phyloP scores from a whole-genome alignment of 2,797 vertebrate species.

The Mus caroli region DNA sequence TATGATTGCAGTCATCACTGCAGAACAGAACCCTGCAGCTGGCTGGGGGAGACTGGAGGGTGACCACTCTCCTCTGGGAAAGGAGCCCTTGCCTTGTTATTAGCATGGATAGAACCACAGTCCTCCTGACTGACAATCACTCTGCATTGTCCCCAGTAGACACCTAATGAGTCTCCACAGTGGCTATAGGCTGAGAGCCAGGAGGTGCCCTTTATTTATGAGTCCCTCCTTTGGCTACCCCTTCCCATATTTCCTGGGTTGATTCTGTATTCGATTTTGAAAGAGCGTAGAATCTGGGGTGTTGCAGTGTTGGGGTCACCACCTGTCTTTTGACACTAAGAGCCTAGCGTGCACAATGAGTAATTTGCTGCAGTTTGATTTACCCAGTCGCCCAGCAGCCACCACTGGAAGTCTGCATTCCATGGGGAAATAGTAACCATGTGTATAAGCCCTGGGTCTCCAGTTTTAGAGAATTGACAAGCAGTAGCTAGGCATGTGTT shows the following conservation, averaged over 20 bases:
- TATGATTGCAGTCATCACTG: not conserved
- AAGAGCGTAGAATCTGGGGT: not conserved
- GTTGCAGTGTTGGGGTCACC: not conserved
- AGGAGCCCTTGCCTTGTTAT: not conserved
- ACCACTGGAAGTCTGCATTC: not conserved
- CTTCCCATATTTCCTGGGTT: not conserved
- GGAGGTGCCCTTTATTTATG: not conserved
- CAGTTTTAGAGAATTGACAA: not conserved
- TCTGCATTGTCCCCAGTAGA: not conserved
- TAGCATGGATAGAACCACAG: not conserved
- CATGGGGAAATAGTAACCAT: not conserved
- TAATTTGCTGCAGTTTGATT: not conserved
- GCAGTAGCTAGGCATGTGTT: not conserved
- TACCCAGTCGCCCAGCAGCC: not conserved
- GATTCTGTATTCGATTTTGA: not conserved
- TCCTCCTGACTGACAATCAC: not conserved
- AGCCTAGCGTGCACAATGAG: not conserved
- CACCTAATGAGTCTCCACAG: fast-evolving
- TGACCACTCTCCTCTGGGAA: not conserved
- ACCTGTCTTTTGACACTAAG: not conserved
- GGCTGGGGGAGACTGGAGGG: not conserved
- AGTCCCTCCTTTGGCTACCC: not conserved
- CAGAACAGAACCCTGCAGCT: not conserved
- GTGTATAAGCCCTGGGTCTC: not conserved
- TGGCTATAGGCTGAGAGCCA: not conserved